Evolutionary conservation across 1,140 invertebrate species (phyloP), one percentile per base, ranked within the genome.

Genomic region (Drosophila tristis): DNA sequence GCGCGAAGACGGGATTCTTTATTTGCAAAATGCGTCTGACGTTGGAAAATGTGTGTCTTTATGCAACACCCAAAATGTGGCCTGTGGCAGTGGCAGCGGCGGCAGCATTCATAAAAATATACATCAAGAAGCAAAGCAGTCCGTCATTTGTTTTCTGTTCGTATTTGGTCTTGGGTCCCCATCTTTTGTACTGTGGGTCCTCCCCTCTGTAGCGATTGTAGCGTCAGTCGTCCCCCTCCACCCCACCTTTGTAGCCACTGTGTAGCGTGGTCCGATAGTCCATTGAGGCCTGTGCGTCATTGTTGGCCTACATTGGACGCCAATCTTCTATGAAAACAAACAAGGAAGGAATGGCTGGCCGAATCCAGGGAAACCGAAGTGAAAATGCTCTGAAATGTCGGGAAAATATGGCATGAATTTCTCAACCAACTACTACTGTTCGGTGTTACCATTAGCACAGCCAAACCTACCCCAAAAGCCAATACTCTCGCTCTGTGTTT

Each of bases 271-370:
- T 55, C 43, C 67, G 35, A 68, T 58, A 77, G 81, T 74, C 81
- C 77, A 86, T 64, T 80, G 68, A 44, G 61, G 66, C 31, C 64
- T 86, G 82, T 86, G 81, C 81, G 81, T 86, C 81, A 87, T 87
- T 87, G 74, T 81, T 86, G 81, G 82, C 81, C 81, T 87, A 75
- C 72, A 75, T 75, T 60, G 54, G 8, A 45, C 49, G 31, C 35
- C 81, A 78, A 78, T 81, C 82, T 81, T 45, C 49, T 25, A 76
- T 60, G 59, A 79, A 68, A 82, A 78, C 74, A 81, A 48, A 66
- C 57, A 49, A 66, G 43, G 57, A 76, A 56, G 49, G 50, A 59
- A n/a, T 53, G 23, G 2, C 31, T 29, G 25, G 15, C 23, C 51
- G 23, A 61, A 51, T 11, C 20, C 23, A 31, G 13, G 9, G 43